These are phyloP conservation scores for Nicator chloris DNA, from an alignment of 2,113 vertebrate genomes.

Conservation along the genomic window DNA sequence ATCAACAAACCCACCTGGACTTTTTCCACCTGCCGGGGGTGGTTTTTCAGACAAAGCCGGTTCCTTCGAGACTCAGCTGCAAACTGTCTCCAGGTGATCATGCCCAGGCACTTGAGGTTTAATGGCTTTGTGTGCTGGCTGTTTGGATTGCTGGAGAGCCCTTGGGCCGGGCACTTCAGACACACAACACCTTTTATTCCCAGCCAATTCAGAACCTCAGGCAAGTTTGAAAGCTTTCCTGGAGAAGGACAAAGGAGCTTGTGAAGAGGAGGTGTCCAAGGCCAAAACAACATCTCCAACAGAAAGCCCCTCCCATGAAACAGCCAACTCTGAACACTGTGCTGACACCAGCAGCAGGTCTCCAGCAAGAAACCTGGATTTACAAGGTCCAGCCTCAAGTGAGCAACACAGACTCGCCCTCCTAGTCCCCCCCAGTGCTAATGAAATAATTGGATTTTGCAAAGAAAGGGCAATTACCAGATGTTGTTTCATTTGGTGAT, in stretches of 20 bases:
- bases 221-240: not conserved
- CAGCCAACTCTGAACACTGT: not conserved
- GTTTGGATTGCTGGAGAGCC: not conserved
- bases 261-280: not conserved
- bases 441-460: not conserved
- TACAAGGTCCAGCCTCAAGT: not conserved
- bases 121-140: not conserved
- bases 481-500: not conserved
- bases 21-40: not conserved
- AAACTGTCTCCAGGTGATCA: not conserved
- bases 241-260: not conserved
- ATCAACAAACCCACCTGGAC: not conserved
- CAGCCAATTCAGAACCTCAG: not conserved
- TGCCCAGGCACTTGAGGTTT: not conserved
- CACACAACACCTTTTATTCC: not conserved
- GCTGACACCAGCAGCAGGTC: not conserved
- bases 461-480: not conserved
- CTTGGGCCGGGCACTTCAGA: not conserved
- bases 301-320: not conserved
- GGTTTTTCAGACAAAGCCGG: not conserved
- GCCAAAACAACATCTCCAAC: not conserved
- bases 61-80: not conserved
- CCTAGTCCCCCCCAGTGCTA: rapidly evolving
- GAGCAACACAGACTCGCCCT: not conserved
- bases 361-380: not conserved